Evolutionary conservation across 1,140 invertebrate genomes (phyloP), one percentile per base, ranked within the genome.

Genomic region (Drosophila fuyamai): DNA sequence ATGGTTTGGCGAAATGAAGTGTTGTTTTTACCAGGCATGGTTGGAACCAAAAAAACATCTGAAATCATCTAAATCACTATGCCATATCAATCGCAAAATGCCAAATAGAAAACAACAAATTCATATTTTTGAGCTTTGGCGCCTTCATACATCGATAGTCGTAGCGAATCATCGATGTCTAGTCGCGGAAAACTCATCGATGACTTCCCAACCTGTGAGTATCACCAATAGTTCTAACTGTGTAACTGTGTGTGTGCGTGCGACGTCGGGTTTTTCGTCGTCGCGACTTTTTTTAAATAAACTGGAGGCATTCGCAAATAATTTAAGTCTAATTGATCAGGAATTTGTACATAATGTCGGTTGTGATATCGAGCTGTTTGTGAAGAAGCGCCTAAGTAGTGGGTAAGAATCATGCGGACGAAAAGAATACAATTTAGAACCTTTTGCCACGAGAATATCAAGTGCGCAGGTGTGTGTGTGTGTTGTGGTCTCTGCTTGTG

Each of bases 301-400:
- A 76, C 85, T 89, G 85, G 85, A 89, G 70, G 43, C 73, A 60
- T 73, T 90, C 47, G 71, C 59, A 61, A 78, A 70, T 74, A 92
- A 62, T 75, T 68, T 92, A 76, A 91, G 91, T 61, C 70, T 92
- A 72, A 79, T 68, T 44, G 91, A 92, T 68, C 89, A 92, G 44
- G 85, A 92, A 51, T 92, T 92, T 77, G 78, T 92, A 12, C 76
- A 91, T 58, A 92, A 92, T 91, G 83, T 92, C 77, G 88, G 75
- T 67, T 76, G 79, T 73, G 91, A 92, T 73, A 92, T 92, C 61
- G 79, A 90, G 51, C 58, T 80, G 16, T 92, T 91, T 73, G 68
- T 92, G 59, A 90, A 89, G 50, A 84, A 90, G 46, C 82, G 88
- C 10, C 56, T 84, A 27, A 90, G 68, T 51, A 75, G 79, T 76